Base-by-base conservation (phyloP, 2,888 invertebrate species). In the Macaria notata region DNA sequence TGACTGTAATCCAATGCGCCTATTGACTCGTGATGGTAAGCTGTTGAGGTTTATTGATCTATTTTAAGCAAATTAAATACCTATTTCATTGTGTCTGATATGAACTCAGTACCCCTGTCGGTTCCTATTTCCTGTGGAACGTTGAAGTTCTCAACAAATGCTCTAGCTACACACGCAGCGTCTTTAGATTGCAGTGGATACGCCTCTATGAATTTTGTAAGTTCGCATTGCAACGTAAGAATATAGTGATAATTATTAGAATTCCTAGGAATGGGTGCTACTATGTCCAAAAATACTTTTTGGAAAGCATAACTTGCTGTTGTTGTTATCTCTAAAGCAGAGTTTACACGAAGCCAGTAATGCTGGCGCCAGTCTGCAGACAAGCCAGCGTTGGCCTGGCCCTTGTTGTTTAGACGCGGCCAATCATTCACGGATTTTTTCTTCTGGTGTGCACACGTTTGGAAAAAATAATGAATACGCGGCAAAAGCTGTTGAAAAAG, bases 211-310 rank as follows among this genome's bases (percentile, higher is more conserved):
- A 7, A 46, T 46, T 46, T 46, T 1, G 31, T 46, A 31, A 46
- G 31, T 44, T 64, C 62, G 31, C 65, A 66, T 36, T 68, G 65
- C 7, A 36, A 5, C 4, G 36, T 66, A 43, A 67, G 41, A 43
- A 64, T 64, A 43, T 67, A 65, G 2, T 30, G 39, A 49, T 60
- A 51, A 54, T 44, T 46, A 42, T 59, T 39, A 42, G 52, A 31
- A 59, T 69, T 62, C 38, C 36, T 61, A 48, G 46, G 42, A 56
- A 67, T 54, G 4, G 64, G 64, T 5, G 66, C 66, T 45, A 68
- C 63, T 46, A 67, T 45, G 52, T 69, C 70, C 57, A 65, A 57
- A 49, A 51, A 64, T 43, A 68, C 8, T 29, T 44, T 44, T 29
- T 54, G 52, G 60, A 69, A 67, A 5, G 66, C 59, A 4, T 53